phyloP scores from a whole-genome alignment of 2,888 invertebrate genomes.

The Cataglyphis livida region DNA sequence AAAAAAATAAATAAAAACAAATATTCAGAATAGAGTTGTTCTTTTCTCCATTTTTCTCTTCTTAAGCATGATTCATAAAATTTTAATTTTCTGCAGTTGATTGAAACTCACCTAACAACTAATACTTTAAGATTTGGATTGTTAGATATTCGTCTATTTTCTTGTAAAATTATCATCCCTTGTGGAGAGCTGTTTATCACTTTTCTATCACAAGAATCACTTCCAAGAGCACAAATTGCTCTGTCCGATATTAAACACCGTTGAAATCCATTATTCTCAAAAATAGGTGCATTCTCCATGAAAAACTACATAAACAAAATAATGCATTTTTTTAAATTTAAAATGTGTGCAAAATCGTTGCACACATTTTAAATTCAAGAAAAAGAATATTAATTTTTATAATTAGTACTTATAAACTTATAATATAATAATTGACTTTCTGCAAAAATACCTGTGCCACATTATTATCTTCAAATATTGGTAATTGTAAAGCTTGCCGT shows the following conservation, averaged over 20 bases:
- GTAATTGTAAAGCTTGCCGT: conserved; percentile 70
- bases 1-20: neutral
- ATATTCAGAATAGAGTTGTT: neutral
- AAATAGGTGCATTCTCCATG: conserved; percentile 64
- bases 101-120: conserved; percentile 81
- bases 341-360: neutral
- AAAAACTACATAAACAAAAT: conserved; percentile 58
- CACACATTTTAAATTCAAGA: neutral
- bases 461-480: conserved; percentile 76
- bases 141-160: conserved; percentile 77
- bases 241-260: conserved; percentile 77
- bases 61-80: neutral
- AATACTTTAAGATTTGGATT: conserved; percentile 82
- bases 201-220: conserved; percentile 76
- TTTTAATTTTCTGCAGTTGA: conserved; percentile 56
- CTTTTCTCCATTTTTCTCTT: neutral
- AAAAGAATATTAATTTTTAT: neutral
- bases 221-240: conserved; percentile 81
- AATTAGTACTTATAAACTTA: conserved; percentile 1
- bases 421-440: neutral
- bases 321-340: conserved; percentile 5
- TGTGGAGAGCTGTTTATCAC: conserved; percentile 76
- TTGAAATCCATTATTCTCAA: conserved; percentile 58
- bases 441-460: conserved; percentile 71
- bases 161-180: conserved; percentile 76